phyloP scores from a whole-genome alignment of 1,140 invertebrate genomes.

The Microplitis mediator region DNA sequence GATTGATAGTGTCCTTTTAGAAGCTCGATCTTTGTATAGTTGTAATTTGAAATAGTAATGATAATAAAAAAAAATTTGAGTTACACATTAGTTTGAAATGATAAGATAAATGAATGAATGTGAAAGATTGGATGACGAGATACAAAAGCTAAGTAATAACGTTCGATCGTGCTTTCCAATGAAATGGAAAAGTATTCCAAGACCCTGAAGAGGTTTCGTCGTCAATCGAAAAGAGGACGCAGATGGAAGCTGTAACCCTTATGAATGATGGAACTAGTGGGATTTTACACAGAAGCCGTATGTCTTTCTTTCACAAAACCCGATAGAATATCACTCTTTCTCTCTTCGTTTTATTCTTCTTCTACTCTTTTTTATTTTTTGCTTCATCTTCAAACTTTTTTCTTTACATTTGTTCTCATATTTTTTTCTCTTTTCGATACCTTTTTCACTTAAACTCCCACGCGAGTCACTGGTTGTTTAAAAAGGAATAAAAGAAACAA shows the following conservation, averaged over 20 bases:
- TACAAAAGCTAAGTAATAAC: neutral
- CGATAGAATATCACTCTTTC: conserved; percentile 9
- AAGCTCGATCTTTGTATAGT: neutral
- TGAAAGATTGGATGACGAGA: neutral
- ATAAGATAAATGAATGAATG: neutral
- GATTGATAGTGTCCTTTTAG: no score
- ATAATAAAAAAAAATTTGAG: neutral
- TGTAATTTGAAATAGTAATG: neutral
- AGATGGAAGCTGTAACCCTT: conserved; percentile 13
- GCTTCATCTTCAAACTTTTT: neutral
- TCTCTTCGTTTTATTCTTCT: neutral
- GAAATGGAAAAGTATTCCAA: conserved; percentile 16
- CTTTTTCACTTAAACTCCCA: conserved; percentile 2
- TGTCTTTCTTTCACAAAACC: conserved; percentile 6
- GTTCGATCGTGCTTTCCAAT: conserved; percentile 1
- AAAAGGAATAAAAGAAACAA: conserved; percentile 30
- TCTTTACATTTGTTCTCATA: neutral
- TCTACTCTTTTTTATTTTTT: neutral
- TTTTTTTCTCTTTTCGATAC: neutral
- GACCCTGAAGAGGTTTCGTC: conserved; percentile 16
- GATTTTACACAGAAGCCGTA: conserved; percentile 23
- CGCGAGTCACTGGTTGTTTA: neutral
- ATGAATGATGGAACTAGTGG: conserved; percentile 28
- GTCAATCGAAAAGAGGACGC: neutral
- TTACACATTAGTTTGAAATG: neutral